Evolutionary conservation across 2,888 invertebrate species (phyloP), one percentile per base, ranked within the genome.

Genomic region (Augiades crinisus): DNA sequence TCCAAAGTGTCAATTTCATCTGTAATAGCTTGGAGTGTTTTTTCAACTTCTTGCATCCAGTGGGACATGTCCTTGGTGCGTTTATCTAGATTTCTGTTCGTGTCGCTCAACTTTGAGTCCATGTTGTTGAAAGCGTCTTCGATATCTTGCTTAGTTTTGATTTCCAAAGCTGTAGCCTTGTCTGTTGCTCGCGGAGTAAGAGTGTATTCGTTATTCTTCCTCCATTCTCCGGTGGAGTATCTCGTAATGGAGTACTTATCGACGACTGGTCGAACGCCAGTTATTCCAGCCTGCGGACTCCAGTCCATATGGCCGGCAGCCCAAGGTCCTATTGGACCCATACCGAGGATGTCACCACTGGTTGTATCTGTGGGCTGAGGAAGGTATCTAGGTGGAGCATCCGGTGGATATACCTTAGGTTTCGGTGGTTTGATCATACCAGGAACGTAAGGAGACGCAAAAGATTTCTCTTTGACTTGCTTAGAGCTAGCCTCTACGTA

Each of bases 241-340:
- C 93, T 89, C 0, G 95, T 94, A 37, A 95, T 93, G 0, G 95
- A 94, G 70, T 95, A 95, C 62, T 93, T 94, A 77, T 95, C 95
- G 1, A 94, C 94, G 0, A 95, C 93, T 0, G 95, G 95, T 53
- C 95, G 82, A 0, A 94, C 92, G 3, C 95, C 95, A 0, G 95
- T 95, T 24, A 93, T 86, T 0, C 94, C 95, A 0, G 92, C 92
- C 65, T 92, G 83, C 0, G 95, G 94, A 10, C 93, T 93, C 93
- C 94, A 95, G 74, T 94, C 93, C 0, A 94, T 84, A 59, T 93
- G 92, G 0, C 95, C 95, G 0, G 94, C 90, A 0, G 95, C 95
- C 95, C 95, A 95, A 0, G 94, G 94, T 0, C 92, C 93, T 41
- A 86, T 75, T 0, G 87, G 77, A 0, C 77, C 76, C 90, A 90